Percentiles rank a stretch among this genome's conserved stretches.
phyloP scores from a whole-genome alignment of 2,113 vertebrate species.

The Hystrix brachyura region DNA sequence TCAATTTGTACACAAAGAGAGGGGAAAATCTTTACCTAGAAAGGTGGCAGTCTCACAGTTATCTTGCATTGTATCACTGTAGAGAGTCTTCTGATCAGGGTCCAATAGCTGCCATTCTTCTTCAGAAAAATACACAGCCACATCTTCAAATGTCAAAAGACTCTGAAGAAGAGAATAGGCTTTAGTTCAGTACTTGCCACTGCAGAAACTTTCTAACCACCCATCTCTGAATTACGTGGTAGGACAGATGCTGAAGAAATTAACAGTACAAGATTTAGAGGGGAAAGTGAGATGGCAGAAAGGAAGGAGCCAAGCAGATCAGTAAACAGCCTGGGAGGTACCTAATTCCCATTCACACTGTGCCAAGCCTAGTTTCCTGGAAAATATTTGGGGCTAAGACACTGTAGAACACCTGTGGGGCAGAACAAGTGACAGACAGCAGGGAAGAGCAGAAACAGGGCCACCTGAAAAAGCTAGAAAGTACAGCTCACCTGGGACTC shows the following conservation, averaged over 20 bases:
- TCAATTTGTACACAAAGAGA: neutral
- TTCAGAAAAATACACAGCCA: slow-evolving; percentile 71
- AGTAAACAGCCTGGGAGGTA: neutral
- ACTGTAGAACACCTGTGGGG: neutral
- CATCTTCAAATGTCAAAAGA: slow-evolving; percentile 76
- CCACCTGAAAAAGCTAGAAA: neutral
- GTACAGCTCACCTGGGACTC: slow-evolving; percentile 59
- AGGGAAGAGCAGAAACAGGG: neutral
- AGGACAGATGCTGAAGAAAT: neutral
- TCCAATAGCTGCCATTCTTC: slow-evolving; percentile 76
- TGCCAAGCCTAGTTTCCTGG: neutral
- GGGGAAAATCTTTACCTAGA: slow-evolving; percentile 71
- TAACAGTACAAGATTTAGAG: neutral
- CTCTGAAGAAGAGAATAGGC: slow-evolving; percentile 60
- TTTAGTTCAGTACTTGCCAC: neutral
- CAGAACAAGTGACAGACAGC: neutral
- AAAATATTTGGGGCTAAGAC: neutral
- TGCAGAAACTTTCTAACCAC: neutral
- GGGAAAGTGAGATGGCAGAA: neutral
- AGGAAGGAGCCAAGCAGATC: neutral
- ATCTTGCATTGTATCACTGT: slow-evolving; percentile 68
- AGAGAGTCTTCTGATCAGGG: slow-evolving; percentile 67
- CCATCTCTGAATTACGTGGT: neutral
- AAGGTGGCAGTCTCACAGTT: slow-evolving; percentile 60
- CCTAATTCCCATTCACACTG: neutral